A percentile compares a stretch with the other conserved stretches of the same genome.
Conservation (phyloP, 2,888 invertebrate species). For the Drosophila silvestris region DNA sequence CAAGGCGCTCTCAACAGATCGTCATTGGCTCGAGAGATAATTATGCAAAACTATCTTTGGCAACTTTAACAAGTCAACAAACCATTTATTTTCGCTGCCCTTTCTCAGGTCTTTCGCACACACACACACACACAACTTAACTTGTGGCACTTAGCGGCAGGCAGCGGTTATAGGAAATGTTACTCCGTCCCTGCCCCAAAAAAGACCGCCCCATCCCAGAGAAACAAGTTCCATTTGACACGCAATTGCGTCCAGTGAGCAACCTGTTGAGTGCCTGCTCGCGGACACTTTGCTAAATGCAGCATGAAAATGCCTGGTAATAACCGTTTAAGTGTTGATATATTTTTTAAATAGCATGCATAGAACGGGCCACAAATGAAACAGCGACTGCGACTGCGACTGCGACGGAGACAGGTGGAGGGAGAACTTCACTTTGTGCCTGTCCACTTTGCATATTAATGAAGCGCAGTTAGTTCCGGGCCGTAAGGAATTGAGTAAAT, state of each 20-base stretch:
- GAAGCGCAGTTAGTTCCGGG: conserved; percentile 53
- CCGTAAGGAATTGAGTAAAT: conserved; percentile 63
- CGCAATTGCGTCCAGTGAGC: conserved; percentile 62
- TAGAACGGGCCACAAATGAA: conserved; percentile 19
- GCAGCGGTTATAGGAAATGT: conserved; percentile 39
- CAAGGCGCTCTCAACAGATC: conserved; percentile 28
- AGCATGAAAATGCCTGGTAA: conserved; percentile 73
- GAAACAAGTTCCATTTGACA: conserved; percentile 72
- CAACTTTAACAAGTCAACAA: conserved; percentile 64
- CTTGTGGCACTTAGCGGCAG: conserved; percentile 23
- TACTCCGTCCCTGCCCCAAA: background rate
- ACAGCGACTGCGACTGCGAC: background rate
- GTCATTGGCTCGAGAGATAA: conserved; percentile 38
- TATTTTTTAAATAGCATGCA: conserved; percentile 46
- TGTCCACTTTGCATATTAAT: conserved; percentile 76
- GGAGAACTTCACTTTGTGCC: conserved; percentile 2
- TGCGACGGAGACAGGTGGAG: background rate
- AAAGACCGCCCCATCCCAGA: background rate
- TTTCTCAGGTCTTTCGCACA: conserved; percentile 2
- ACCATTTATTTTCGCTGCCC: conserved; percentile 55
- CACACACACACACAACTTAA: conserved; percentile 18
- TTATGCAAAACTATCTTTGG: conserved; percentile 59
- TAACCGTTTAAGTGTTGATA: conserved; percentile 77
- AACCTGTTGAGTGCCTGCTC: conserved; percentile 65
- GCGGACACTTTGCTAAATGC: conserved; percentile 54